phyloP scores from a whole-genome alignment of 2,797 vertebrate species.

The Peromyscus aztecus region DNA sequence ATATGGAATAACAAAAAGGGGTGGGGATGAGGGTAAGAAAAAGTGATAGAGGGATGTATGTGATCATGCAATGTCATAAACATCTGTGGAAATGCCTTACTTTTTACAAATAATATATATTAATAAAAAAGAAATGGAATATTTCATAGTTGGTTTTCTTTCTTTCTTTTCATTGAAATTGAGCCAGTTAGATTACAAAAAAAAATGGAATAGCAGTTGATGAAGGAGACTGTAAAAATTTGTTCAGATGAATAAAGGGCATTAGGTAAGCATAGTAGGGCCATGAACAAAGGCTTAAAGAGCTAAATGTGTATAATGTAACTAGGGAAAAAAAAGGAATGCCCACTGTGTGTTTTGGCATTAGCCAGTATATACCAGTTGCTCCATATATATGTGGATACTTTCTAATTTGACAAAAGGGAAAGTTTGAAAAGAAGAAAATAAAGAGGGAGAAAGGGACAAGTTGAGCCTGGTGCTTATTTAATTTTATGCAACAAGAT shows the following conservation, averaged over 20 bases:
- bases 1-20: background rate
- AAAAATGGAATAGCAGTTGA: background rate
- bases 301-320: background rate
- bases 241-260: background rate
- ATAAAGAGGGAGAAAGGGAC: background rate
- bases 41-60: background rate
- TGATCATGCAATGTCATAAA: background rate
- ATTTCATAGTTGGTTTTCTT: background rate
- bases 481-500: conserved; percentile 82
- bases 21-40: background rate
- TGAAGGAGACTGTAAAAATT: background rate
- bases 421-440: conserved; percentile 57
- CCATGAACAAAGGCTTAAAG: background rate
- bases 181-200: conserved; percentile 47
- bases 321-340: background rate
- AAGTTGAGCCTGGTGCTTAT: conserved; percentile 77
- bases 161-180: background rate
- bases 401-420: conserved; percentile 45
- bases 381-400: conserved; percentile 5
- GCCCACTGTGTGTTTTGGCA: background rate
- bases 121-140: background rate
- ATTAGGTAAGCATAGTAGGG: background rate
- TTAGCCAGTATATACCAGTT: conserved; percentile 33
- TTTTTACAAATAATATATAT: background rate
- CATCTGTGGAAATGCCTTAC: background rate